Base-by-base conservation (phyloP, 2,888 invertebrate genomes). In the Drosophila mettleri region DNA sequence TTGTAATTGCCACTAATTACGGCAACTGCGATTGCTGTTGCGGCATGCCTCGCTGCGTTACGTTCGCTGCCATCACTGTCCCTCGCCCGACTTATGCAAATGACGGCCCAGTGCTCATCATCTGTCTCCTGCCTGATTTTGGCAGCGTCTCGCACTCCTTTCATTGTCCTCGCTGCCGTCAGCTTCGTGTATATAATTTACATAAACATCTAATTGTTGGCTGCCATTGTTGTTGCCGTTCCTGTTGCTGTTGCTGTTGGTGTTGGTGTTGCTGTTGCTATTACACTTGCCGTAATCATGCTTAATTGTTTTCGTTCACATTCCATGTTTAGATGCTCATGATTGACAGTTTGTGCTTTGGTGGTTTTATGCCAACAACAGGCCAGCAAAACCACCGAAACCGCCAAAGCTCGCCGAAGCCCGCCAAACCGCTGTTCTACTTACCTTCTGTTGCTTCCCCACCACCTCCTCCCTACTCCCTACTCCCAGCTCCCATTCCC, bases 141-240 rank as follows among this genome's bases (percentile, higher is more conserved):
- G 61, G 49, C 20, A 54, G 22, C 36, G 59, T 34, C 49, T 22
- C 60, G 59, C 58, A 78, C 68, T 72, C 73, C 67, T 72, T 72
- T 64, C 36, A 7, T 45, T 22, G 16, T 18, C 22, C 61, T n/a
- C 22, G 12, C 20, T 55, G 38, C 22, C 57, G 27, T 43, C 31
- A 48, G 51, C 53, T 58, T 39, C 41, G 62, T 82, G 68, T 81
- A 67, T 73, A 85, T 87, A 78, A 87, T 83, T 83, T 83, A 78
- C 82, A 83, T 83, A 83, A 83, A 87, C 82, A 83, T 87, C 82
- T 87, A 85, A 81, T 87, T 83, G 88, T 78, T 82, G 85, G 74
- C 63, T 78, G 69, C 43, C 66, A 71, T 71, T 58, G 54, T 48
- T 75, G 70, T 34, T 53, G 55, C 10, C 53, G 12, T 12, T 51